phyloP scores from a whole-genome alignment of 2,113 vertebrate genomes.

The Morone saxatilis region DNA sequence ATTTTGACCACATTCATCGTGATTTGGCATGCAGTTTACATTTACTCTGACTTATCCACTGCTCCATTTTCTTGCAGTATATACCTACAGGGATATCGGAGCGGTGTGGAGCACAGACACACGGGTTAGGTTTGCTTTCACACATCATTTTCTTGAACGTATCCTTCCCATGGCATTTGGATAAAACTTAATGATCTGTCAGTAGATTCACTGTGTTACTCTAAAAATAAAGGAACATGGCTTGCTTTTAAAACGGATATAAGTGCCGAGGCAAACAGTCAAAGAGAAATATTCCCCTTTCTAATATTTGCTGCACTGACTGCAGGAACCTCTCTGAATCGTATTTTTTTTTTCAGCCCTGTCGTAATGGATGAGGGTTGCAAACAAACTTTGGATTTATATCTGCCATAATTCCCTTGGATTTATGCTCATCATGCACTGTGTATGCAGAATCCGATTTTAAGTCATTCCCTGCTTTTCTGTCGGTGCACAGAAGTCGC shows the following conservation, averaged over 20 bases:
- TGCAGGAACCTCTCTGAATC: slow-evolving; percentile 5
- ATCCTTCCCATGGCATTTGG: slow-evolving; percentile 23
- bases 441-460: slow-evolving; percentile 57
- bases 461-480: slow-evolving; percentile 63
- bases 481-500: slow-evolving; percentile 39
- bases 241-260: slow-evolving; percentile 17
- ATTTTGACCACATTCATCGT: too few relatives aligned
- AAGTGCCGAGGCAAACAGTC: not conserved
- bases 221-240: slow-evolving; percentile 17
- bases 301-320: slow-evolving; percentile 26
- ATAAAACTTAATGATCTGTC: slow-evolving; percentile 32
- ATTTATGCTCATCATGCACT: slow-evolving; percentile 64
- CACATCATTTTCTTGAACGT: slow-evolving; percentile 29
- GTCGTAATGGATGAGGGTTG: slow-evolving; percentile 39
- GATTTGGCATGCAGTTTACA: too few relatives aligned
- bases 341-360: slow-evolving; percentile 20
- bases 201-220: not conserved
- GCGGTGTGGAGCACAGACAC: slow-evolving; percentile 11
- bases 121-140: slow-evolving; percentile 42
- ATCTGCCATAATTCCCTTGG: slow-evolving; percentile 63
- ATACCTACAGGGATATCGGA: slow-evolving; percentile 19
- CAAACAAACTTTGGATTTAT: slow-evolving; percentile 73
- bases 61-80: not conserved
- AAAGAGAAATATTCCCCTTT: slow-evolving; percentile 28
- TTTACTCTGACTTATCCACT: not conserved